Evolutionary conservation across 1,140 invertebrate species (phyloP).

Genomic region (Zophobas morio): DNA sequence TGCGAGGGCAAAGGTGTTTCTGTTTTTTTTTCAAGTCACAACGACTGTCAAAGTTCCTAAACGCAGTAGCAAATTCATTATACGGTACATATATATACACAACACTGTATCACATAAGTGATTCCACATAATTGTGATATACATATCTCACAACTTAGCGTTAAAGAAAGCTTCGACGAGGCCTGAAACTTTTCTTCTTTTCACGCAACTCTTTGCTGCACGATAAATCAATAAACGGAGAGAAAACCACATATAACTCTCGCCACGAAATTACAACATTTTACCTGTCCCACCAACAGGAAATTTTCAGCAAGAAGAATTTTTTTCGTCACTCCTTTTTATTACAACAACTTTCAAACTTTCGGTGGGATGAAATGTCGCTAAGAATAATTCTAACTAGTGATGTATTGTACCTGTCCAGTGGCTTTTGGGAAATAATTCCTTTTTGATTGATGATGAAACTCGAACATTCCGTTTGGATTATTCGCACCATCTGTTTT

Average conservation of each 20-base stretch:
- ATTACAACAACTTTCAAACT: too few species aligned
- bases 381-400: too few species aligned
- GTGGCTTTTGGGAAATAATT: too few species aligned
- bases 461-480: neutral
- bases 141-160: constrained; percentile 6
- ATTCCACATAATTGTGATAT: neutral
- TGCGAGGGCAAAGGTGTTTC: too few species aligned
- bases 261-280: constrained; percentile 17
- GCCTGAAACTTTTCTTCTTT: constrained; percentile 21
- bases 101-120: neutral
- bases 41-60: neutral
- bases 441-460: neutral
- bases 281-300: constrained; percentile 23
- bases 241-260: constrained; percentile 12
- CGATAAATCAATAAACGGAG: constrained; percentile 26
- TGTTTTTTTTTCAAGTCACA: too few species aligned
- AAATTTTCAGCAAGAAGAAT: neutral
- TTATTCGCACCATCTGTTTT: neutral
- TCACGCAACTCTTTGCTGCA: constrained; percentile 32
- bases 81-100: neutral
- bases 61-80: neutral
- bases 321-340: too few species aligned
- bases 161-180: constrained; percentile 14
- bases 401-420: too few species aligned
- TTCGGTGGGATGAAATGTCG: too few species aligned